Percentiles rank a stretch among this genome's conserved stretches.
These are phyloP conservation scores for Pollimyrus isidori DNA, from an alignment of 2,113 vertebrate genomes.

Conservation along the genomic window DNA sequence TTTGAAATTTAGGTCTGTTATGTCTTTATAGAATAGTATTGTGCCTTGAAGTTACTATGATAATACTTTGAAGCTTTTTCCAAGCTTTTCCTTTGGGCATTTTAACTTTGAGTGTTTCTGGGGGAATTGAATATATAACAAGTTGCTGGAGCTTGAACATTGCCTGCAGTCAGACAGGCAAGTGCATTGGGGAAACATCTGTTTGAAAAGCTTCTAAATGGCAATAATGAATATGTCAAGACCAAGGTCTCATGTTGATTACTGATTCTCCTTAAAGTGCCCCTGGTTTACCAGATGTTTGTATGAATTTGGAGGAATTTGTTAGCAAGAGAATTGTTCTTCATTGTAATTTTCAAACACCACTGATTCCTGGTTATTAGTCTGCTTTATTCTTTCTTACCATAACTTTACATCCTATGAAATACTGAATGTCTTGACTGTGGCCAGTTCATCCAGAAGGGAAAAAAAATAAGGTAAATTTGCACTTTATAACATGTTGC, in stretches of 20 bases:
- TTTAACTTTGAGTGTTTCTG: conserved; percentile 41
- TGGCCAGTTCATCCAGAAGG: conserved; percentile 29
- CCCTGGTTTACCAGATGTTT: conserved; percentile 7
- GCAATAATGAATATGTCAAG: conserved; percentile 26
- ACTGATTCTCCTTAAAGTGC: not conserved
- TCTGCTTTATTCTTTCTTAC: conserved; percentile 45
- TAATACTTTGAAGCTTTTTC: conserved; percentile 45
- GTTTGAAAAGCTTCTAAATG: conserved; percentile 31
- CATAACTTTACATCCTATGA: conserved; percentile 32
- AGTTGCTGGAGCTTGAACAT: conserved; percentile 10
- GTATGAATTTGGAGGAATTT: conserved; percentile 26
- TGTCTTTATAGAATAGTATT: conserved; percentile 46
- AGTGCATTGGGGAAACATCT: conserved; percentile 35
- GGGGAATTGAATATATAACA: conserved; percentile 37
- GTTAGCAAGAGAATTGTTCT: conserved; percentile 29
- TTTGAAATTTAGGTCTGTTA: conserved; percentile 18
- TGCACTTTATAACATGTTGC: conserved; percentile 50
- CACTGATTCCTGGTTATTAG: conserved; percentile 24
- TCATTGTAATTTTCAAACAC: conserved; percentile 13
- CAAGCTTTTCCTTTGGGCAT: conserved; percentile 36
- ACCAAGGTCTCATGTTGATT: conserved; percentile 20
- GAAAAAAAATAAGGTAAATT: conserved; percentile 29
- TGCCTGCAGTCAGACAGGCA: conserved; percentile 36
- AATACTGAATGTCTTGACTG: conserved; percentile 29
- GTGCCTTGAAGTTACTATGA: conserved; percentile 52